phyloP scores from a whole-genome alignment of 2,888 invertebrate species.

The Platerodrilus igneus region DNA sequence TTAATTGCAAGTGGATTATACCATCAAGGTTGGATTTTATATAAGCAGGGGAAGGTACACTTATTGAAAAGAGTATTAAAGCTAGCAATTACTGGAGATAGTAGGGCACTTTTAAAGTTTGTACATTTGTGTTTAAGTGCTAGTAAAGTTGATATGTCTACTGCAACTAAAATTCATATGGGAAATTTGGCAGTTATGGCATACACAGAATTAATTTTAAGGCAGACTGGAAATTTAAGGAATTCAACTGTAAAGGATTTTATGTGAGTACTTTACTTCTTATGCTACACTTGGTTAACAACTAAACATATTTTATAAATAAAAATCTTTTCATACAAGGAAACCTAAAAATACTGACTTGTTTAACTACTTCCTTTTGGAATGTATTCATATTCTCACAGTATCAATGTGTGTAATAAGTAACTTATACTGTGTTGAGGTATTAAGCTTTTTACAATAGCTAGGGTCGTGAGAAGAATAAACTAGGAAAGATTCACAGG shows the following conservation, averaged over 20 bases:
- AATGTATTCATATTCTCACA: no score
- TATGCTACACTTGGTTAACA: no score
- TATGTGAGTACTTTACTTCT: no score
- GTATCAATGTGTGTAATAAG: no score
- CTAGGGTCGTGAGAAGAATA: no score
- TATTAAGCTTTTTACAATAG: no score
- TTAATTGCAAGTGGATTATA: slow-evolving; percentile 69
- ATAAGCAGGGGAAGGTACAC: slow-evolving; percentile 58
- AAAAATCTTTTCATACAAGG: background rate
- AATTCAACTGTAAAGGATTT: slow-evolving; percentile 48
- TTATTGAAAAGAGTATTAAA: slow-evolving; percentile 58
- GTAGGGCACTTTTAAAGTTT: slow-evolving; percentile 57
- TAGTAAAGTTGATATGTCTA: slow-evolving; percentile 54
- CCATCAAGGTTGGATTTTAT: slow-evolving; percentile 73
- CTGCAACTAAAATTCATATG: slow-evolving; percentile 59
- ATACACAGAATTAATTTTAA: slow-evolving; percentile 55
- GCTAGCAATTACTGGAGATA: slow-evolving; percentile 59
- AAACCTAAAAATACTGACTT: no score
- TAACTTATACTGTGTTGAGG: no score
- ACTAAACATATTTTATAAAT: background rate
- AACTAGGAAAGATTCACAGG: no score
- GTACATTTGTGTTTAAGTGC: slow-evolving; percentile 54
- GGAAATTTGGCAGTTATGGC: slow-evolving; percentile 63
- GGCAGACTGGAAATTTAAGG: slow-evolving; percentile 43
- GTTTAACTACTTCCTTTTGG: no score